Conservation (phyloP, 2,888 invertebrate genomes). For the Chloroclystis v-ata region DNA sequence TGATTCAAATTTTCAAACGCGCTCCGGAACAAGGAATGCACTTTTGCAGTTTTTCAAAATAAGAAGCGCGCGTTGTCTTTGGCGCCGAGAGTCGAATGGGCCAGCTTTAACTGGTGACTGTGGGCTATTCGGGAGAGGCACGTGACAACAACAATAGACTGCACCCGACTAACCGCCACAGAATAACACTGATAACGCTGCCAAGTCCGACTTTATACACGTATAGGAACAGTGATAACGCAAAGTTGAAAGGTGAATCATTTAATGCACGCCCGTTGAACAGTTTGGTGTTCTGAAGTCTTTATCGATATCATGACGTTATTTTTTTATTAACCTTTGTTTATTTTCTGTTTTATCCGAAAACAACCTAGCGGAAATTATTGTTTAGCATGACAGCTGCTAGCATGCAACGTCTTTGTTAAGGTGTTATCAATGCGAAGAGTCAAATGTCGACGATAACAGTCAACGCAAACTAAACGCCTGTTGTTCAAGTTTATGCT, state of each 20-base stretch:
- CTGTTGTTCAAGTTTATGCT: not conserved
- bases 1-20: no score
- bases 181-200: conserved; percentile 17
- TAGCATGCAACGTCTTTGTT: conserved; percentile 8
- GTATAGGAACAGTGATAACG: conserved; percentile 4
- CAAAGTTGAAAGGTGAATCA: conserved; percentile 17
- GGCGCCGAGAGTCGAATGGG: conserved; percentile 16
- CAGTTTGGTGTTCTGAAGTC: not conserved
- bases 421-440: conserved; percentile 9
- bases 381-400: not conserved
- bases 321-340: not conserved
- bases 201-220: conserved; percentile 9
- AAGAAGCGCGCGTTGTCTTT: conserved; percentile 12
- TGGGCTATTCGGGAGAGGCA: conserved; percentile 15
- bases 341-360: not conserved
- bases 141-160: conserved; percentile 19
- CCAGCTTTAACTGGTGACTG: not conserved
- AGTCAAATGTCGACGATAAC: conserved; percentile 13
- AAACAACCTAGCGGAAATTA: not conserved
- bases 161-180: conserved; percentile 9
- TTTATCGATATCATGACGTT: not conserved
- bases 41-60: conserved; percentile 4
- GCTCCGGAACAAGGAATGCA: not conserved
- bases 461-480: not conserved
- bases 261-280: not conserved